Base-by-base conservation (phyloP, 37 sponge, comb jelly and placozoan species). In the Agelas oroides region DNA sequence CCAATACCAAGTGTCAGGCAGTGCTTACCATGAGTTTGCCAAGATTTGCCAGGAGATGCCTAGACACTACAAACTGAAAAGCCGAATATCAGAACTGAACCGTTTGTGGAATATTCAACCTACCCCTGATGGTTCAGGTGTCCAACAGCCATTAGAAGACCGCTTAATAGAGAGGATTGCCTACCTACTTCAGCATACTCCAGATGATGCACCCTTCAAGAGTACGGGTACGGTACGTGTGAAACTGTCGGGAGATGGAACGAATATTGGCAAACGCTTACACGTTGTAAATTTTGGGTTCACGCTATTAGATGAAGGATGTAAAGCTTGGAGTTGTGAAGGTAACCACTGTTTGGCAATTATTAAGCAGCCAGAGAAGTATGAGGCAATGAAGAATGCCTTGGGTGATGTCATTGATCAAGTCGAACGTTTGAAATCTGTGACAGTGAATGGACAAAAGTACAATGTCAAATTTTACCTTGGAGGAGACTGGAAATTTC, bases 171-270 rank as follows among this genome's bases (percentile, higher is more conserved):
- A n/a, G 24, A n/a, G 65, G 13, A 65, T 65, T 25, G 33, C n/a
- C n/a, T n/a, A n/a, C n/a, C n/a, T n/a, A n/a, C 5, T 21, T 64
- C 25, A 31, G 15, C 11, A 35, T 28, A 36, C 71, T n/a, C 16
- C 40, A 23, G n/a, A 14, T 16, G 23, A 70, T 36, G 23, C 36
- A n/a, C 14, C 71, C 71, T 70, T 28, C 15, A 37, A 13, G 13
- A 23, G 71, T 23, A 23, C 12, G 13, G 23, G 12, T 15, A 70
- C 16, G 16, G 15, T 70, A 70, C 14, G 23, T 32, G 77, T 77
- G 15, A 77, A 77, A 23, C 33, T 77, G 23, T 60, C 77, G 58
- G 63, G 62, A 58, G 77, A 77, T 59, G 77, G 63, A 35, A 77
- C 77, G 33, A 31, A 58, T 16, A 59, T 77, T 13, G 24, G 61